Percentiles rank a stretch among this genome's conserved stretches.
Conservation (phyloP, 2,888 invertebrate genomes). For the Lamellibrachia columna region DNA sequence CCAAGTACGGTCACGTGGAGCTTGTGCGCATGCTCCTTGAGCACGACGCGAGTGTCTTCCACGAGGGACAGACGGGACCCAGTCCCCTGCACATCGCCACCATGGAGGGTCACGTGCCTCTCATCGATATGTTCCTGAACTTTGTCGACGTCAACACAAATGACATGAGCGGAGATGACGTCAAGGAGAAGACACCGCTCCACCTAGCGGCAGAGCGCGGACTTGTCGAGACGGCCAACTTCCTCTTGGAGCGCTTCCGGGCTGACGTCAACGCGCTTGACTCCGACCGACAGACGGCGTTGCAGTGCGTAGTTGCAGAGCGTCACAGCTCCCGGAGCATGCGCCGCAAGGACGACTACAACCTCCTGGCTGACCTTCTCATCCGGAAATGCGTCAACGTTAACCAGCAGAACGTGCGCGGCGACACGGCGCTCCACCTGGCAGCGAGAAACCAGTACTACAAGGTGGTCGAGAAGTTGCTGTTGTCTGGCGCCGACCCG, state of each 20-base stretch:
- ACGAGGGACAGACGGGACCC: slow-evolving; percentile 33
- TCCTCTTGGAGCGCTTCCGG: slow-evolving; percentile 34
- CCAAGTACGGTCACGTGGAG: slow-evolving; percentile 39
- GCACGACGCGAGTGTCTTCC: slow-evolving; percentile 36
- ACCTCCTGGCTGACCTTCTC: slow-evolving; percentile 31
- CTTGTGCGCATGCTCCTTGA: slow-evolving; percentile 38
- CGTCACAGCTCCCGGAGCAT: slow-evolving; percentile 35
- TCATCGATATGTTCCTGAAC: slow-evolving; percentile 36
- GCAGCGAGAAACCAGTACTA: slow-evolving; percentile 37
- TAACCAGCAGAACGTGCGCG: slow-evolving; percentile 25
- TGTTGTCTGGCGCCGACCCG: slow-evolving; percentile 29
- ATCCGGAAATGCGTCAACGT: slow-evolving; percentile 30
- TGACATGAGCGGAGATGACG: slow-evolving; percentile 13
- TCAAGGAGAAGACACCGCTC: slow-evolving; percentile 30
- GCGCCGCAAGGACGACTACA: slow-evolving; percentile 38
- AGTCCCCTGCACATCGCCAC: slow-evolving; percentile 40
- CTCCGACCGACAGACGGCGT: slow-evolving; percentile 32
- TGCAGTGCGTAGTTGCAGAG: slow-evolving; percentile 30
- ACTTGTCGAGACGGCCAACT: slow-evolving; percentile 34
- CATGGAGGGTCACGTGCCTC: slow-evolving; percentile 39
- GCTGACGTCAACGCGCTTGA: slow-evolving; percentile 36
- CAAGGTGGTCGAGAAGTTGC: slow-evolving; percentile 30
- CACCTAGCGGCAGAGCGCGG: slow-evolving; percentile 36
- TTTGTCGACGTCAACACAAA: slow-evolving; percentile 36
- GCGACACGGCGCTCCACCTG: slow-evolving; percentile 36